Evolutionary conservation across 2,113 vertebrate genomes (phyloP), one percentile per base, ranked within the genome.

Genomic region (Rallus limicola): DNA sequence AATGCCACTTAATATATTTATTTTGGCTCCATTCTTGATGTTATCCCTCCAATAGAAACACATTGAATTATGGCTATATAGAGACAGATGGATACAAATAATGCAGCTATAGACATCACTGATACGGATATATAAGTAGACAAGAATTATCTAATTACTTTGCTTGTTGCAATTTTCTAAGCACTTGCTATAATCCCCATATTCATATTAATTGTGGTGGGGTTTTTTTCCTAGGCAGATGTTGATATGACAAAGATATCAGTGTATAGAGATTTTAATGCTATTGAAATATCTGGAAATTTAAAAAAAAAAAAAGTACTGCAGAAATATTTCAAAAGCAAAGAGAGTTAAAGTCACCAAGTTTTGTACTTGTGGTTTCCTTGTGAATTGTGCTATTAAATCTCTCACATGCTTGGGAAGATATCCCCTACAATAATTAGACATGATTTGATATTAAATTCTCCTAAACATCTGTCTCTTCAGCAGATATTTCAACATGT

Each of bases 41-140:
- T 83, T 91, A 89, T 82, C 70, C 91, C 69, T 92, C 58, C 78
- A 93, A 82, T 40, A 88, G 93, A 97, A 98, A 97, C 96, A 97
- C 91, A 94, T 84, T 96, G 95, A 94, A 97, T 95, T 93, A 86
- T 64, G 48, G 60, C 42, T 97, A 88, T 96, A 96, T 92, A 96
- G 91, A 90, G 93, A 90, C 93, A 96, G 95, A 96, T 89, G 94
- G 71, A 77, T 88, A 62, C 62, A 79, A 85, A 94, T 87, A 94
- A 93, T 95, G 53, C 68, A 83, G 64, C 94, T 94, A 90, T 56
- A 95, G 81, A 92, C 81, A 92, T 75, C 76, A 75, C 70, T 92
- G 86, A 82, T 92, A 85, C 84, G 79, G 82, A 96, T 94, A 79
- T 92, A 88, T 92, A 97, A 97, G 97, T 69, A 97, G 97, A 95